Base-by-base conservation (phyloP, 2,113 vertebrate genomes). In the Prunella fulvescens region DNA sequence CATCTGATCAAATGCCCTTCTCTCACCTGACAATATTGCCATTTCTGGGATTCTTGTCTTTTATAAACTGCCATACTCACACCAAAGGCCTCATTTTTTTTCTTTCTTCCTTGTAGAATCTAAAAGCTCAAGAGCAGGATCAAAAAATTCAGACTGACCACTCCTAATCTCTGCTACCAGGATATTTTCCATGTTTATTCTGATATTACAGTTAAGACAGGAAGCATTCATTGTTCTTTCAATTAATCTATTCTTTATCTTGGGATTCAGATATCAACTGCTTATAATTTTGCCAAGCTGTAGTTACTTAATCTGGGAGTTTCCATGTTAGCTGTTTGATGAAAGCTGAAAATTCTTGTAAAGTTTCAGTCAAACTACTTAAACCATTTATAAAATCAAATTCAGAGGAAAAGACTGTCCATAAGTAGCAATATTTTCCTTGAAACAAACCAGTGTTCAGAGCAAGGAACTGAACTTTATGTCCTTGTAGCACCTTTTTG, bases 331-430 rank as follows among this genome's bases (percentile, higher is more conserved):
- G 45, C 35, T 86, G 29, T 72, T 37, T 24, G 33, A 87, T 6
- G 58, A 62, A 77, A 87, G 42, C 28, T 79, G 62, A 77, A 91
- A 82, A 48, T 50, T 85, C 71, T 61, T 83, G 26, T 54, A 51
- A 92, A 86, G 39, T 73, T 93, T 86, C 80, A 86, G 53, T 80
- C 58, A 90, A 88, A 93, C 33, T 81, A 61, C 39, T 85, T 77
- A 35, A 76, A 53, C 5, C 7, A 40, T 66, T 90, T 90, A 64
- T 44, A 54, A 82, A 92, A 91, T 37, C 7, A 77, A 77, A 88
- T 39, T 22, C 44, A 86, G 54, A 26, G 18, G 8, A 42, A 93
- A 85, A 54, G 6, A 42, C 29, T 9, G 6, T 44, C 35, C 22
- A 3, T 25, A 60, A 69, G 18, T 18, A 74, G 48, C 25, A 81